Conservation (phyloP, 2,888 invertebrate species). For the Leptopilina myrica region DNA sequence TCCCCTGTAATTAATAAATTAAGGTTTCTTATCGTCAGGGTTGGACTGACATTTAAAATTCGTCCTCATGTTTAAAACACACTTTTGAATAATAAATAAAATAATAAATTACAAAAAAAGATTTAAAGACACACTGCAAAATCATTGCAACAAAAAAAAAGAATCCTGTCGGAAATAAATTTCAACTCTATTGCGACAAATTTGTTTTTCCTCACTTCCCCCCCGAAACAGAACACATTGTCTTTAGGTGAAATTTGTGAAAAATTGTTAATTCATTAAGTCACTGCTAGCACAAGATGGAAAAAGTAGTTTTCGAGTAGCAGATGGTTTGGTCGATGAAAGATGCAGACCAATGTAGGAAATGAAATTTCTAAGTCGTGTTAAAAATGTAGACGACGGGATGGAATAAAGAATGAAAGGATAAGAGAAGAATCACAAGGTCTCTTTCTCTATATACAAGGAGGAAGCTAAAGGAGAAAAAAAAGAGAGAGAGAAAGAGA, state of each 20-base stretch:
- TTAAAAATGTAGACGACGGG: constrained; percentile 52
- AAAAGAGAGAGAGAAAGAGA: constrained; percentile 40
- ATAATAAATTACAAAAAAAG: too few species aligned
- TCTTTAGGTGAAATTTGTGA: background rate
- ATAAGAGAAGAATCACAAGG: constrained; percentile 48
- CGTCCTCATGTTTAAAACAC: too few species aligned
- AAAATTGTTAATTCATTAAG: constrained; percentile 27
- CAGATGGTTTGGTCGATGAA: constrained; percentile 16
- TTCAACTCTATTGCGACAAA: too few species aligned
- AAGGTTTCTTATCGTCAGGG: too few species aligned
- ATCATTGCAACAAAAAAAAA: too few species aligned
- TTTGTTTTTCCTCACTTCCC: too few species aligned
- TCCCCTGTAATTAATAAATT: too few species aligned
- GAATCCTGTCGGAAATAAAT: too few species aligned
- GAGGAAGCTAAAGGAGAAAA: constrained; percentile 18
- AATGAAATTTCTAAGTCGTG: constrained; percentile 44
- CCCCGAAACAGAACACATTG: background rate
- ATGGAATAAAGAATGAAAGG: constrained; percentile 55
- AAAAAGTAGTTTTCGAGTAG: background rate
- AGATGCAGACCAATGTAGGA: constrained; percentile 46
- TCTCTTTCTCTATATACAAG: constrained; percentile 25
- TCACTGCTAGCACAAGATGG: too few species aligned
- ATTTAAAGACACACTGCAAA: too few species aligned
- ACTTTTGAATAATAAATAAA: too few species aligned
- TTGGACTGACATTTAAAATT: too few species aligned